Evolutionary conservation across 1,140 invertebrate genomes (phyloP).

Genomic region (Heliconius hewitsoni): DNA sequence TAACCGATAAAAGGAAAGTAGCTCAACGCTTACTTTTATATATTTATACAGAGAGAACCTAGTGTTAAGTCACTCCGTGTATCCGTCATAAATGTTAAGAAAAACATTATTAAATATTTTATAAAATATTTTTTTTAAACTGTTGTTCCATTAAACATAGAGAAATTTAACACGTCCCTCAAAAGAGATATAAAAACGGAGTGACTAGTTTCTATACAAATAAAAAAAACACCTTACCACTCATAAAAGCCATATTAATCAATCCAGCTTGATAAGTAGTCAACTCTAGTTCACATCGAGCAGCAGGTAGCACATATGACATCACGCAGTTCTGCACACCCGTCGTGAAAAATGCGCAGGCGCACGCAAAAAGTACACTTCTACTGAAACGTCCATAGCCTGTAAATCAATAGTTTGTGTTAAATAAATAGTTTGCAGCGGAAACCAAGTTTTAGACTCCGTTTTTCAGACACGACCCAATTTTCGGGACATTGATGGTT

Average conservation of each 20-base stretch:
- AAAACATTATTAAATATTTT: too few species aligned
- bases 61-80: too few species aligned
- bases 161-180: too few species aligned
- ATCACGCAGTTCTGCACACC: constrained; percentile 84
- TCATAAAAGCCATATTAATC: constrained; percentile 82
- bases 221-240: constrained; percentile 58
- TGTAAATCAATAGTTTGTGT: constrained; percentile 40
- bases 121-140: too few species aligned
- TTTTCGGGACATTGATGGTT: too few species aligned
- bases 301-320: constrained; percentile 82
- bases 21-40: too few species aligned
- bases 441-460: neutral
- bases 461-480: neutral
- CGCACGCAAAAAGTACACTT: constrained; percentile 65
- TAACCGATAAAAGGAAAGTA: too few species aligned
- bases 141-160: too few species aligned
- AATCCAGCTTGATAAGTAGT: constrained; percentile 81
- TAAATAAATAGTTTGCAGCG: too few species aligned
- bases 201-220: neutral
- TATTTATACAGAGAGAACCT: too few species aligned
- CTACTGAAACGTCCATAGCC: constrained; percentile 77
- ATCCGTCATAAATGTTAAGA: too few species aligned
- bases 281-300: constrained; percentile 81
- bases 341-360: constrained; percentile 77
- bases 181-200: neutral